Base-by-base conservation (phyloP, 35 echinoderm and acorn worm species). In the Apostichopus parvimensis region DNA sequence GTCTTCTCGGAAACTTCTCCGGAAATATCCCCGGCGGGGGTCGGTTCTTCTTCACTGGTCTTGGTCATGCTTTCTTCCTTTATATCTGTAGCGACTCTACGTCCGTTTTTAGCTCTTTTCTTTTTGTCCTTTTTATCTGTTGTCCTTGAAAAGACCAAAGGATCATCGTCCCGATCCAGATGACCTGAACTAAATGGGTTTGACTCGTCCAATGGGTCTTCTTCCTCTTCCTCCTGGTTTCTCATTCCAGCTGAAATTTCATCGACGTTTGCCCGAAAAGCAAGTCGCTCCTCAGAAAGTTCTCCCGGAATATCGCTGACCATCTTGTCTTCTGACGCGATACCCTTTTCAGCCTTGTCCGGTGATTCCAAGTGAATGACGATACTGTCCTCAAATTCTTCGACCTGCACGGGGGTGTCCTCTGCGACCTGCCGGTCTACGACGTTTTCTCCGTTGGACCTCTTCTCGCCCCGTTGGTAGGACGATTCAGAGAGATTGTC, bases 341-440 rank as follows among this genome's bases (percentile, higher is more conserved):
- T 13, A 26, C 52, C 22, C 18, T 77, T 22, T 15, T 53, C 53
- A 5, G n/a, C 34, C 8, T 11, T 82, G 4, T 60, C 23, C 6
- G 80, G 70, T 17, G 94, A 62, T 10, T 75, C 56, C 60, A 94
- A 18, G 58, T 94, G 94, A 45, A 94, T 94, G 10, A 94, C 94
- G 15, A 94, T 87, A 70, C 94, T 92, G 26, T 94, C 94, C 61
- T 94, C 94, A 53, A 92, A 88, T 53, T 93, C 92, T 76, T 93
- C 92, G 1, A 93, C 62, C 12, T 87, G 61, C 14, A 93, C 82
- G 15, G 90, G 61, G n/a, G 65, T 70, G 53, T 55, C 26, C 18
- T 82, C 78, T 56, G 79, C n/a, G 9, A 84, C 64, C 79, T 21
- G 17, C 4, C 5, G 52, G 34, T 10, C 9, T 9, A 34, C 1